Evolutionary conservation across 2,888 invertebrate genomes (phyloP).

Genomic region (Lycocerus yunnanus): DNA sequence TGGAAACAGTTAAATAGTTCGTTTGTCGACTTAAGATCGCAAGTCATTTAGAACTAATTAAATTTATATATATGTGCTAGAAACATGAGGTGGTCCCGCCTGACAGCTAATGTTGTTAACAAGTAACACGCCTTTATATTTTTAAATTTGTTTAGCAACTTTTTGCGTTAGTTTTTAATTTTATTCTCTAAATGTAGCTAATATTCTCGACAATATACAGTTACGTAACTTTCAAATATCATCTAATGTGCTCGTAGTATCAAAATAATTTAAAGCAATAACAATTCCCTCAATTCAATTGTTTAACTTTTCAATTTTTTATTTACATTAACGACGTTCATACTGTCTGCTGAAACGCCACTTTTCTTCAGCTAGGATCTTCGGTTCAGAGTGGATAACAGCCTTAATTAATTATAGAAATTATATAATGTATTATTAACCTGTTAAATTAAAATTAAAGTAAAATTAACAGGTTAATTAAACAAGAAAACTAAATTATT

Average conservation of each 20-base stretch:
- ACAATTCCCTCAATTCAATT: background rate
- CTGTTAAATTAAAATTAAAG: too few species aligned
- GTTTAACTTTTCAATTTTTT: background rate
- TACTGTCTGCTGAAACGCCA: too few species aligned
- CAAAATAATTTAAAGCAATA: background rate
- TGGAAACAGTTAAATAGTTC: constrained; percentile 51
- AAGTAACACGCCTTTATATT: constrained; percentile 35
- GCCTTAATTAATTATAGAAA: too few species aligned
- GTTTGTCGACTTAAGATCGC: constrained; percentile 47
- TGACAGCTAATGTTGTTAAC: constrained; percentile 38
- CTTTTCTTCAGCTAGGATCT: too few species aligned
- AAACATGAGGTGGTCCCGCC: constrained; percentile 41
- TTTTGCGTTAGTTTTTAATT: background rate
- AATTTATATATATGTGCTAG: constrained; percentile 50
- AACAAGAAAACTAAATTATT: too few species aligned
- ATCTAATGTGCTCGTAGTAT: background rate
- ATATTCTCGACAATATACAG: background rate
- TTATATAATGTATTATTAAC: too few species aligned
- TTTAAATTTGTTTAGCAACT: background rate
- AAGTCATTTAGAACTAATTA: constrained; percentile 55
- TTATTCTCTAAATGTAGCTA: background rate
- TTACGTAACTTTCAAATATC: background rate
- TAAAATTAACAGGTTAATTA: too few species aligned
- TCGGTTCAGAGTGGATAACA: too few species aligned
- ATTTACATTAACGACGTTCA: background rate